Evolutionary conservation across 2,797 vertebrate genomes (phyloP).

Genomic region (Masticophis lateralis): DNA sequence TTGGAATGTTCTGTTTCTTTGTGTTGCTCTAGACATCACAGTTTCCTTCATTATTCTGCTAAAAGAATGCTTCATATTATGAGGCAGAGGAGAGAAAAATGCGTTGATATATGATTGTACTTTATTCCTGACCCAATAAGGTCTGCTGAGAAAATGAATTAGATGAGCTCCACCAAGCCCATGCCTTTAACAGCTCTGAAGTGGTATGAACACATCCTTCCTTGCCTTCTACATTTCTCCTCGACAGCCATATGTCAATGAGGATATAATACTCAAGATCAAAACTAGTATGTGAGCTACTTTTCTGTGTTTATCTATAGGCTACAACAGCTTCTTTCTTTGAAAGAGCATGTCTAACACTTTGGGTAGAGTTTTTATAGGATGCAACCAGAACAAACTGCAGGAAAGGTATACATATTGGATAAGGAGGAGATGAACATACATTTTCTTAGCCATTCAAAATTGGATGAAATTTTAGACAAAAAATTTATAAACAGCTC

Average conservation of each 20-base stretch:
- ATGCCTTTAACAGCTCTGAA: background rate
- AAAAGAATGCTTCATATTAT: background rate
- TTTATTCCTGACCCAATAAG: background rate
- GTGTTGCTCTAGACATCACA: background rate
- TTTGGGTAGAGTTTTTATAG: background rate
- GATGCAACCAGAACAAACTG: background rate
- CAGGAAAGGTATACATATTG: background rate
- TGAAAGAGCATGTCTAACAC: background rate
- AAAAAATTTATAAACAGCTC: background rate
- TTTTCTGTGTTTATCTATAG: background rate
- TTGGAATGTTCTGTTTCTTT: background rate
- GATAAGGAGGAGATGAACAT: constrained; percentile 4
- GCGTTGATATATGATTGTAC: background rate
- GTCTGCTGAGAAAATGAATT: background rate
- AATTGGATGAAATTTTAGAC: background rate
- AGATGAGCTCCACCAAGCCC: no score
- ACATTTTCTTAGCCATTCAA: constrained; percentile 23
- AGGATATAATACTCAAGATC: background rate
- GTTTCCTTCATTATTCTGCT: background rate
- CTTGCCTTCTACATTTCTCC: background rate
- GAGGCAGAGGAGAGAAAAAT: background rate
- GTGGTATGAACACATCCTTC: background rate
- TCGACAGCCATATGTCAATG: background rate
- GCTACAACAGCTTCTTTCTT: background rate
- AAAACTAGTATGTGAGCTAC: background rate